Base-by-base conservation (phyloP, 2,888 invertebrate species). In the Lomographa bimaculata region DNA sequence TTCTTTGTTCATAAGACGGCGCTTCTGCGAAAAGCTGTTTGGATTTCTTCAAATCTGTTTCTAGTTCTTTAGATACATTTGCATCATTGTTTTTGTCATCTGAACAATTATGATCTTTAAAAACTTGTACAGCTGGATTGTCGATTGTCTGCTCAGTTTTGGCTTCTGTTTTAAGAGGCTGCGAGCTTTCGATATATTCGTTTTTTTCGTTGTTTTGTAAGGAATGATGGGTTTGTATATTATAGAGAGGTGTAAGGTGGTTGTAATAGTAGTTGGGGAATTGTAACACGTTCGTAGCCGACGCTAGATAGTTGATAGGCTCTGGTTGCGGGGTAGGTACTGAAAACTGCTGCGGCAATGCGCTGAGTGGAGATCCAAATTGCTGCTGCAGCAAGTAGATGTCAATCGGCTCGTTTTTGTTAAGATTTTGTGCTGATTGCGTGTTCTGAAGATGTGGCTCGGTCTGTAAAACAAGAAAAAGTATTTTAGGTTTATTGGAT, bases 81-180 rank as follows among this genome's bases (percentile, higher is more conserved):
- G n/a, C n/a, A 30, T 59, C 50, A n/a, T 21, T 34, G 8, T 19
- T 12, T 7, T 66, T 61, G 7, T 76, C 64, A 14, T 69, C 58
- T 6, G 74, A 60, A 45, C 87, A 87, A 35, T 85, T 84, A 19
- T 76, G 75, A 46, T 85, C 66, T 63, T 83, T 86, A 36, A 86
- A 87, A 1, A 89, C 80, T 64, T 75, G 76, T 1, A 86, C 68
- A 11, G 85, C 63, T 14, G 74, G 69, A 17, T 65, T 58, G 11
- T 52, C 45, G 32, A 54, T 65, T 30, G 60, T 60, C 40, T 65
- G 61, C 60, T 79, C 74, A 20, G 51, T 52, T 8, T 44, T 42
- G 25, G 57, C 71, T 46, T 79, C 78, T 69, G 58, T 59, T 9
- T 40, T 55, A 64, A 71, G 68, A 74, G 68, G 65, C 59, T 53